Evolutionary conservation across 2,797 vertebrate species (phyloP), one percentile per base, ranked within the genome.

Genomic region (Ptychadena robeensis): DNA sequence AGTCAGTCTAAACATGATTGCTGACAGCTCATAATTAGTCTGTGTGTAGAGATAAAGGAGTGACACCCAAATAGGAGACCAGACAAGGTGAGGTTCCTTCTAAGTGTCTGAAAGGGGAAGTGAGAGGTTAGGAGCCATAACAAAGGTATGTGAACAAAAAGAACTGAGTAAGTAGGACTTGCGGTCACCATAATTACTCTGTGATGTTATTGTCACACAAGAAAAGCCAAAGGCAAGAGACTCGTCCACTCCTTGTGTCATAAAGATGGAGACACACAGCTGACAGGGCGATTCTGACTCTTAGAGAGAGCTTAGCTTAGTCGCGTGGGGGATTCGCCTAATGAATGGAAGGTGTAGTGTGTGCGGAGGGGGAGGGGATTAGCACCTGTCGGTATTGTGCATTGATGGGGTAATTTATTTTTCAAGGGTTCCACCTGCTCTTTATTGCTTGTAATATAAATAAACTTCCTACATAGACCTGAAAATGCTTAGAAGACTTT

Each of bases 21-120:
- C 61, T 82, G 81, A 82, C 81, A 82, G 66, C 65, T 74, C 72
- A 76, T 64, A 76, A 70, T 75, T 69, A 76, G 48, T 28, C 73
- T 77, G 57, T 71, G 64, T 40, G 59, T 76, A 34, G 61, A 76
- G 35, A 74, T 70, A 63, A 61, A 71, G 9, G 37, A 82, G 53
- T 53, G 73, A 69, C 73, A 77, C 57, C 65, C 73, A 77, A n/a
- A 34, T 30, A 71, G 67, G 40, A 73, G 69, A 72, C 81, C 74
- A 77, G 81, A 82, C 81, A 78, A 79, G 81, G 74, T 78, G 74
- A 83, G 74, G 81, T 79, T 70, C 27, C 9, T 72, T 71, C 57
- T 72, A 72, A 72, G 69, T 78, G 76, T 79, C 69, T 83, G 74
- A 73, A 22, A 70, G 63, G 25, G 65, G 61, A 82, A 74, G 72